A percentile compares a stretch with the other conserved stretches of the same genome.
Conservation (phyloP, 2,113 vertebrate genomes). For the Neopipo cinnamomea region DNA sequence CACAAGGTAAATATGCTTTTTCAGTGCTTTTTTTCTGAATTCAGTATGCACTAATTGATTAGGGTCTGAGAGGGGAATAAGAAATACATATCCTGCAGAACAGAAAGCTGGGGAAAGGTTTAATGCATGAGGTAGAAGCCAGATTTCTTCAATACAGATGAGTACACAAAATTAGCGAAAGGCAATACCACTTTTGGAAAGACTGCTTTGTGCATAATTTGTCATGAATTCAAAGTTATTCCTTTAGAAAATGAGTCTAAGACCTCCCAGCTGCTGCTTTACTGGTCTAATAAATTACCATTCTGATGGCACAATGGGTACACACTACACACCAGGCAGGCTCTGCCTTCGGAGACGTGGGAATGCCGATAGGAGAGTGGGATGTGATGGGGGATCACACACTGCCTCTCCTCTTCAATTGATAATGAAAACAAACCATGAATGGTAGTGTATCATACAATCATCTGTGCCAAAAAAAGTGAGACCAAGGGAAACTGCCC, state of each 20-base stretch:
- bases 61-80: conserved; percentile 11
- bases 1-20: background rate
- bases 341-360: background rate
- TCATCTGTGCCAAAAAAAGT: background rate
- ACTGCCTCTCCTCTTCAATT: background rate
- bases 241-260: conserved; percentile 65
- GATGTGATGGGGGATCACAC: background rate
- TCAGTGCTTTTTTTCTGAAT: background rate
- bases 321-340: background rate
- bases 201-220: conserved; percentile 49
- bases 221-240: conserved; percentile 60
- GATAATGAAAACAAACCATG: background rate
- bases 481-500: background rate
- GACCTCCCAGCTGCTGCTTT: conserved; percentile 67
- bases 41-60: conserved; percentile 46
- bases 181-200: conserved; percentile 51
- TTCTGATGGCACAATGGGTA: background rate
- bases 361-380: background rate
- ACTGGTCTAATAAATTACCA: conserved; percentile 61
- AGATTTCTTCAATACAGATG: conserved; percentile 59
- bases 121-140: conserved; percentile 38
- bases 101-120: background rate
- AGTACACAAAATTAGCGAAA: conserved; percentile 61
- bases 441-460: fast-evolving
- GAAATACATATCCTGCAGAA: conserved; percentile 11